These are phyloP conservation scores for Theristicus caerulescens DNA, from an alignment of 2,113 vertebrate species.

Conservation along the genomic window DNA sequence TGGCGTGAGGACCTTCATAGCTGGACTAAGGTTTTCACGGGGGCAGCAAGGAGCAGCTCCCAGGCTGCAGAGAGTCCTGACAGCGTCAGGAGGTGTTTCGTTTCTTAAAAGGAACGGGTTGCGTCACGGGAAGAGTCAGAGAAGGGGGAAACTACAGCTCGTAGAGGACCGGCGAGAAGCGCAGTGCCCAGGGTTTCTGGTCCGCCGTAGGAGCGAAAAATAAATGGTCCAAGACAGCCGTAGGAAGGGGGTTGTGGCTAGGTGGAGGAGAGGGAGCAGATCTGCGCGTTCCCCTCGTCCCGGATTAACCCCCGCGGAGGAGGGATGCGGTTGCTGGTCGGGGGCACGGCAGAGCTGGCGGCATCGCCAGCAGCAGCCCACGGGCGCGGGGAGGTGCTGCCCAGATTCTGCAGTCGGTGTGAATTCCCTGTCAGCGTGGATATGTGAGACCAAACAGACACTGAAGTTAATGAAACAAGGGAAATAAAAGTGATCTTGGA, in stretches of 20 bases:
- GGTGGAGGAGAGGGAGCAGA: not conserved
- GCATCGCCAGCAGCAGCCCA: not conserved
- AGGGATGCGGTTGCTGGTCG: not conserved
- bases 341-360: not conserved
- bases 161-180: not conserved
- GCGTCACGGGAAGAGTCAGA: not conserved
- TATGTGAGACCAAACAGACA: slow-evolving; percentile 62
- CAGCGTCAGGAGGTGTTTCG: not conserved
- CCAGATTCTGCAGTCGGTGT: slow-evolving; percentile 21
- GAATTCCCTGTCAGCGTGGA: slow-evolving; percentile 53
- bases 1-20: slow-evolving; percentile 51
- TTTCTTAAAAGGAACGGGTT: slow-evolving; percentile 22
- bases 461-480: slow-evolving; percentile 67
- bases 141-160: not conserved
- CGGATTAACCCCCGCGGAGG: not conserved
- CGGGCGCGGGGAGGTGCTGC: not conserved
- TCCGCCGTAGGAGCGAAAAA: not conserved
- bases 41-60: not conserved
- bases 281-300: not conserved
- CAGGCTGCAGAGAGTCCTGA: not conserved
- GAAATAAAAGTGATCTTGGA: slow-evolving; percentile 79
- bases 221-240: not conserved
- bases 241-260: not conserved
- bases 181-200: not conserved
- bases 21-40: slow-evolving; percentile 64